These are phyloP conservation scores for Cyphomyrus plagiostoma DNA, from an alignment of 2,113 vertebrate species.

Conservation along the genomic window DNA sequence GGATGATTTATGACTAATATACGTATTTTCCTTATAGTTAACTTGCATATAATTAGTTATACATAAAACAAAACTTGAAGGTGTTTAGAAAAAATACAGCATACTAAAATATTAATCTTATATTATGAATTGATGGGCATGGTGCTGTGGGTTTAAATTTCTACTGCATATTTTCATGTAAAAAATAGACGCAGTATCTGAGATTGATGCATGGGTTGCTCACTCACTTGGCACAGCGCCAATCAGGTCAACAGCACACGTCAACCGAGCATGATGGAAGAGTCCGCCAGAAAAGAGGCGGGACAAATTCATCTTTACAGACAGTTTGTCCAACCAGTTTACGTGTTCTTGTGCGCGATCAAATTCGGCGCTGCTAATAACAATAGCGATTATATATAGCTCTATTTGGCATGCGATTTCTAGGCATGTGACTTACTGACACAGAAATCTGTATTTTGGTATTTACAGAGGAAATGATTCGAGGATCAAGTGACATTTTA, in stretches of 20 bases:
- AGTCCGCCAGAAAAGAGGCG: neutral
- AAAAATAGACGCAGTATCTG: neutral
- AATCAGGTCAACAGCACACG: slow-evolving; percentile 5
- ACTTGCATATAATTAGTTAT: neutral
- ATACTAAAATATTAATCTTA: neutral
- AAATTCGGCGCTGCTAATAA: neutral
- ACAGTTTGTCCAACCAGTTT: neutral
- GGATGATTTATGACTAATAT: neutral
- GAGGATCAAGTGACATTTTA: neutral
- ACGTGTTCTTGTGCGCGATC: neutral
- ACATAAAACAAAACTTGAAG: neutral
- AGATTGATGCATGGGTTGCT: slow-evolving; percentile 1
- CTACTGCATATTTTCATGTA: neutral
- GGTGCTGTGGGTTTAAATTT: neutral
- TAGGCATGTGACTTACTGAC: neutral
- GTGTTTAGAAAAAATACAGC: neutral
- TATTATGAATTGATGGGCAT: neutral
- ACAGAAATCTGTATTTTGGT: neutral
- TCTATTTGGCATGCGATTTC: neutral
- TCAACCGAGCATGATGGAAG: neutral
- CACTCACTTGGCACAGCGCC: slow-evolving; percentile 6
- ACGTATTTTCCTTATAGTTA: neutral
- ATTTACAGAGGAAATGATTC: neutral
- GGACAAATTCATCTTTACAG: neutral
- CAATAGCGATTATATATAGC: slow-evolving; percentile 5